These are phyloP conservation scores for Cetonia aurata DNA, from an alignment of 2,888 invertebrate genomes.

Conservation along the genomic window DNA sequence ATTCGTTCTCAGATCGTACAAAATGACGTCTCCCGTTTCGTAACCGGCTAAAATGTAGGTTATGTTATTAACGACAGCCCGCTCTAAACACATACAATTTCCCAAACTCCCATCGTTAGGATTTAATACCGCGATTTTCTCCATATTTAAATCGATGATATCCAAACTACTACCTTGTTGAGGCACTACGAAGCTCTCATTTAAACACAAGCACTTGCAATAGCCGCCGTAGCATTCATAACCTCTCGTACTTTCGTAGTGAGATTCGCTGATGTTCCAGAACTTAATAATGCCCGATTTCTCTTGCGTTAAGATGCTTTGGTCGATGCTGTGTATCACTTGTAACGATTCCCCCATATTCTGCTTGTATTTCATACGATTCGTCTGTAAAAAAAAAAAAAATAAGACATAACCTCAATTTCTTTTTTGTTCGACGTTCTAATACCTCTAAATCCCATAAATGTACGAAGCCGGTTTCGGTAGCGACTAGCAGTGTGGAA, in stretches of 20 bases:
- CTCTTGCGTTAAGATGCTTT: constrained; percentile 79
- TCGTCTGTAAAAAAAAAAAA: constrained; percentile 71
- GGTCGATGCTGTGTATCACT: constrained; percentile 72
- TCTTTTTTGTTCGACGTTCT: constrained; percentile 46
- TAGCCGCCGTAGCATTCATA: constrained; percentile 78
- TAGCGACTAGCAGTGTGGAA: constrained; percentile 79
- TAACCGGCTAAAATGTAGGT: constrained; percentile 77
- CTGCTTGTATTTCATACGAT: constrained; percentile 77
- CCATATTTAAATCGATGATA: constrained; percentile 65
- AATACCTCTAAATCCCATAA: constrained; percentile 87
- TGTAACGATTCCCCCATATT: constrained; percentile 76
- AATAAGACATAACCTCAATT: constrained; percentile 55
- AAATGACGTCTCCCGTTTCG: constrained; percentile 78
- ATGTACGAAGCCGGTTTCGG: constrained; percentile 80
- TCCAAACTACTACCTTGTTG: constrained; percentile 72
- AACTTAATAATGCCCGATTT: constrained; percentile 79
- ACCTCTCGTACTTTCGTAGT: constrained; percentile 72
- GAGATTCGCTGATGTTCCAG: constrained; percentile 72
- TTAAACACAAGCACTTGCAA: constrained; percentile 76
- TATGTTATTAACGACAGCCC: constrained; percentile 66
- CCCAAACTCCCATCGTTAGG: constrained; percentile 70
- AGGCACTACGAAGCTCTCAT: constrained; percentile 75
- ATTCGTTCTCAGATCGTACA: constrained; percentile 79
- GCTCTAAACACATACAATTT: constrained; percentile 76
- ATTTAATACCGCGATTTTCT: constrained; percentile 64